These are phyloP conservation scores for Seriola quinqueradiata DNA, from an alignment of 2,113 vertebrate species.

Conservation along the genomic window DNA sequence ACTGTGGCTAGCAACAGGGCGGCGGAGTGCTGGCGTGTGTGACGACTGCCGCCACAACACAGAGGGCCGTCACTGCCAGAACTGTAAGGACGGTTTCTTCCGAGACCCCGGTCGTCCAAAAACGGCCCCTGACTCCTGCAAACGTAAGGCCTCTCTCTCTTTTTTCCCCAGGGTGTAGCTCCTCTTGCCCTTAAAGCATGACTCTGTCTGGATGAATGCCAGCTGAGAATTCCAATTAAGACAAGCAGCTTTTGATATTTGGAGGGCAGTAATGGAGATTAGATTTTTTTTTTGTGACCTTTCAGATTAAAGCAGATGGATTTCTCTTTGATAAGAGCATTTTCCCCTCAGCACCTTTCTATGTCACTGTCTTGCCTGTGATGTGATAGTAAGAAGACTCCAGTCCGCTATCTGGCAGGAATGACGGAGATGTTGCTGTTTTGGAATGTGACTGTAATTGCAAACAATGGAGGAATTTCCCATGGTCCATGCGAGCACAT, in stretches of 20 bases:
- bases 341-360: slow-evolving; percentile 10
- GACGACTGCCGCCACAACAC: slow-evolving; percentile 92
- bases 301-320: slow-evolving; percentile 45
- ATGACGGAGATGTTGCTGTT: slow-evolving; percentile 34
- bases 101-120: slow-evolving; percentile 87
- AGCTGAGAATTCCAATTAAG: slow-evolving; percentile 48
- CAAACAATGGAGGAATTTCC: slow-evolving; percentile 74
- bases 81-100: slow-evolving; percentile 92
- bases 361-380: slow-evolving; percentile 22
- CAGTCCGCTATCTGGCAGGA: slow-evolving; percentile 18
- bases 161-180: background rate
- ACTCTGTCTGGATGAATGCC: slow-evolving; percentile 36
- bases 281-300: slow-evolving; percentile 30
- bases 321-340: slow-evolving; percentile 34
- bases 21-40: slow-evolving; percentile 91
- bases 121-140: slow-evolving; percentile 91
- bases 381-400: slow-evolving; percentile 38
- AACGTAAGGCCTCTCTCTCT: slow-evolving; percentile 83
- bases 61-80: slow-evolving; percentile 91
- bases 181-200: slow-evolving; percentile 13
- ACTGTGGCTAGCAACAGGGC: slow-evolving; percentile 88
- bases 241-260: slow-evolving; percentile 48
- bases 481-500: slow-evolving; percentile 54
- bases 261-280: slow-evolving; percentile 31
- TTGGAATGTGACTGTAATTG: slow-evolving; percentile 69